Evolutionary conservation across 2,888 invertebrate genomes (phyloP), one percentile per base, ranked within the genome.

Genomic region (Prosapia bicincta): DNA sequence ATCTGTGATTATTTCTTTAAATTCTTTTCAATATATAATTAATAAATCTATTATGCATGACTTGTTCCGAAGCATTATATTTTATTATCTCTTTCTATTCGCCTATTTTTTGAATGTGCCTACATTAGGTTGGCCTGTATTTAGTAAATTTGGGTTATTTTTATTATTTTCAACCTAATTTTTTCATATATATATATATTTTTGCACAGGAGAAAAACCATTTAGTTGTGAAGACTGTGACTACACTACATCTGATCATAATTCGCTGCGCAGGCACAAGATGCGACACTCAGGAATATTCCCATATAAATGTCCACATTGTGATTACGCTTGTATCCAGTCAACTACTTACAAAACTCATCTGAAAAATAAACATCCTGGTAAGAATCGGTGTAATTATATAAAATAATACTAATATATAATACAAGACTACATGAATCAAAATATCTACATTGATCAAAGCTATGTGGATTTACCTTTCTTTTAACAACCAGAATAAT

Each of bases 321-420:
- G 96, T 82, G 87, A 91, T 0, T 95, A 94, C 84, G 90, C 90
- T 13, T 91, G 92, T 81, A 95, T 96, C 80, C 93, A 94, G 84
- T 93, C 94, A 74, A 91, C 91, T 6, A 89, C 91, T 0, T 93
- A 92, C 83, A 91, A 94, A 83, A 87, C 89, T 24, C 95, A 96
- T 83, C 87, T 95, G 83, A 89, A 91, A 81, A 91, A 90, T 73
- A 93, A 93, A 82, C 96, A 96, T 84, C 93, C 94, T 0, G 90
- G 84, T 82, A 79, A 77, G 43, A 20, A 30, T n/a, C n/a, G n/a
- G n/a, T n/a, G n/a, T n/a, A n/a, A n/a, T n/a, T n/a, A n/a, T n/a
- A n/a, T n/a, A n/a, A n/a, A n/a, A n/a, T n/a, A n/a, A n/a, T n/a
- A n/a, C n/a, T n/a, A n/a, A n/a, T n/a, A n/a, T n/a, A n/a, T n/a